Evolutionary conservation across 2,888 invertebrate genomes (phyloP), one percentile per base, ranked within the genome.

Genomic region (Anodontia alba): DNA sequence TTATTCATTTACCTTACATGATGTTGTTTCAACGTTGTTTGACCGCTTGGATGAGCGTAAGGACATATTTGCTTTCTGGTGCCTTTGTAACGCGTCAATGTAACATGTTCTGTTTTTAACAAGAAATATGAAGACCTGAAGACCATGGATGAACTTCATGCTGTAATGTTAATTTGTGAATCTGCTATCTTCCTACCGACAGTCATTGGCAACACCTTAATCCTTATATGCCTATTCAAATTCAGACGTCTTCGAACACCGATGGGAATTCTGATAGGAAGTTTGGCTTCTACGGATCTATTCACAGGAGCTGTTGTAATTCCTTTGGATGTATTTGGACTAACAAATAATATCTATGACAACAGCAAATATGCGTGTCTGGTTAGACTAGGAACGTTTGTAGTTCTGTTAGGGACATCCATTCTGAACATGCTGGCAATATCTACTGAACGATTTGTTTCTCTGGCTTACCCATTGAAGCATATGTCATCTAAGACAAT

Each of bases 371-470:
- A 62, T 33, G 62, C 76, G 8, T 83, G 80, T 23, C 62, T 83
- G 17, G 10, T 69, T 42, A 69, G 73, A 8, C 33, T 76, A 7
- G 31, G 76, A 20, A 26, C 68, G 2, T 31, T 76, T 7, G 43
- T 76, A 7, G n/a, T 49, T 26, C 54, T 80, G 0, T 26, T 80
- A n/a, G 43, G 80, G 2, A 51, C 57, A 26, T 83, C 83, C 12
- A 57, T 76, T 33, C 43, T 78, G 15, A 78, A 33, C 15, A 80
- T 80, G 76, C 43, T 83, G 26, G 83, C 80, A 7, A 80, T 83
- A 51, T 83, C 83, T 5, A 54, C 73, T 1, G 83, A 83, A 33
- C 51, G 83, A 38, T 83, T 76, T 38, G 33, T 76, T n/a, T 78
- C 83, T 10, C 78, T 83, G 20, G 46, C 62, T 12, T 62, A 12